Evolutionary conservation across 2,797 vertebrate genomes (phyloP).

Genomic region (Enteromius radiatus): DNA sequence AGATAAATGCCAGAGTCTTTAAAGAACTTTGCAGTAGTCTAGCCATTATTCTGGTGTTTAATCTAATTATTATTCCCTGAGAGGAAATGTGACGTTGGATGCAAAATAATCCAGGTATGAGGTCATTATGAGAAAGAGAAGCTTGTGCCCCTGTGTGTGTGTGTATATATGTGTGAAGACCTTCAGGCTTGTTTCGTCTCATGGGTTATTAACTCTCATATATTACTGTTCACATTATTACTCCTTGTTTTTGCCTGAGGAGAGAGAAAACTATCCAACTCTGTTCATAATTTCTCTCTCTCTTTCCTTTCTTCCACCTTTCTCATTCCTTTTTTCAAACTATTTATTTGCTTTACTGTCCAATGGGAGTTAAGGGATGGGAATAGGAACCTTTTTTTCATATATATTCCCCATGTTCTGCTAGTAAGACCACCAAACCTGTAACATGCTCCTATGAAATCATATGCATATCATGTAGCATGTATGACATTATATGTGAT

Average conservation of each 20-base stretch:
- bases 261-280: conserved; percentile 43
- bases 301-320: not conserved
- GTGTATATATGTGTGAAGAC: conserved; percentile 6
- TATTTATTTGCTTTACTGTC: conserved; percentile 23
- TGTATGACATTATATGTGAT: not conserved
- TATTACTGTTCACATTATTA: conserved; percentile 42
- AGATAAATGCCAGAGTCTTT: conserved; percentile 9
- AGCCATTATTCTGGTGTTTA: not conserved
- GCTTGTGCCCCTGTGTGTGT: conserved; percentile 15
- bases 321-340: conserved; percentile 22
- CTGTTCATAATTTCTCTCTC: not conserved
- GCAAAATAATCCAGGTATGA: conserved; percentile 28
- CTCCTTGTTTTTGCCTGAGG: conserved; percentile 47
- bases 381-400: not conserved
- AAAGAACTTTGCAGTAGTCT: not conserved
- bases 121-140: conserved; percentile 23
- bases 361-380: not conserved
- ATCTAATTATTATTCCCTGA: not conserved
- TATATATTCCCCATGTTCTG: not conserved
- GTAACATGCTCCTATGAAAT: not conserved
- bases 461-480: not conserved
- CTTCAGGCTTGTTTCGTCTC: conserved; percentile 33
- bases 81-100: conserved; percentile 19
- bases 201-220: conserved; percentile 39
- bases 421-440: not conserved